Percentiles rank a stretch among this genome's conserved stretches.
Evolutionary conservation across 2,113 vertebrate species (phyloP).

Genomic region (Hiodon alosoides): DNA sequence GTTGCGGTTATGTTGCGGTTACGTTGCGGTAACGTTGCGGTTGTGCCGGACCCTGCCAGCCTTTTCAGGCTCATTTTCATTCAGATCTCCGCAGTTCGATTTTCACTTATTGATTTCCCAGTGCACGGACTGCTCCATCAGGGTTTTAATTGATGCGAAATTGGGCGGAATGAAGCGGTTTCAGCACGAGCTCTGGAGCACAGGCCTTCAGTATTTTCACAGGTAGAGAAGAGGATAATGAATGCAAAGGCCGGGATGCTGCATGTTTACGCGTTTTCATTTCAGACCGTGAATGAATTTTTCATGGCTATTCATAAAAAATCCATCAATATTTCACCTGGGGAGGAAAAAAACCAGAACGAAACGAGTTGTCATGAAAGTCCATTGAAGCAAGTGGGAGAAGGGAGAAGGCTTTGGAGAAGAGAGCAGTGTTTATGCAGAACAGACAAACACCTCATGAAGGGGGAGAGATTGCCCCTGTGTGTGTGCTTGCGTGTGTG

Average conservation of each 20-base stretch:
- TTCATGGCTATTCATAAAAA: slow-evolving; percentile 77
- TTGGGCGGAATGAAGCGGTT: slow-evolving; percentile 69
- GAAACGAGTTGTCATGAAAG: slow-evolving; percentile 68
- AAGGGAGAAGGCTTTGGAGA: not conserved
- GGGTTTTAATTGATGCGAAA: slow-evolving; percentile 70
- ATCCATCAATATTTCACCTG: slow-evolving; percentile 78
- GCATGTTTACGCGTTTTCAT: slow-evolving; percentile 75
- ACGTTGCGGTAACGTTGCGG: not conserved
- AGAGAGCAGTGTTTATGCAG: slow-evolving; percentile 53
- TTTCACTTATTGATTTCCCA: slow-evolving; percentile 66
- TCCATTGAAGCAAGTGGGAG: slow-evolving; percentile 64
- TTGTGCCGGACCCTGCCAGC: not conserved
- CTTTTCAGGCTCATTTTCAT: slow-evolving; percentile 47
- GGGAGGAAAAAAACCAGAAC: slow-evolving; percentile 53
- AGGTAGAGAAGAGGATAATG: slow-evolving; percentile 62
- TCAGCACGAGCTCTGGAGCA: slow-evolving; percentile 60
- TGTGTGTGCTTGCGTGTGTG: slow-evolving; percentile 33
- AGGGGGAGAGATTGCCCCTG: slow-evolving; percentile 29
- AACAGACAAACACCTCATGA: slow-evolving; percentile 57
- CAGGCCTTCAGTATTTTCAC: slow-evolving; percentile 56
- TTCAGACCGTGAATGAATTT: slow-evolving; percentile 74
- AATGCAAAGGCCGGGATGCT: slow-evolving; percentile 63
- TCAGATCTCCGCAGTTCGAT: slow-evolving; percentile 55
- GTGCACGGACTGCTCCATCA: slow-evolving; percentile 63
- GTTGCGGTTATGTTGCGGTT: too few species aligned